Base-by-base conservation (phyloP, 2,113 vertebrate genomes). In the Oncorhynchus kisutch region DNA sequence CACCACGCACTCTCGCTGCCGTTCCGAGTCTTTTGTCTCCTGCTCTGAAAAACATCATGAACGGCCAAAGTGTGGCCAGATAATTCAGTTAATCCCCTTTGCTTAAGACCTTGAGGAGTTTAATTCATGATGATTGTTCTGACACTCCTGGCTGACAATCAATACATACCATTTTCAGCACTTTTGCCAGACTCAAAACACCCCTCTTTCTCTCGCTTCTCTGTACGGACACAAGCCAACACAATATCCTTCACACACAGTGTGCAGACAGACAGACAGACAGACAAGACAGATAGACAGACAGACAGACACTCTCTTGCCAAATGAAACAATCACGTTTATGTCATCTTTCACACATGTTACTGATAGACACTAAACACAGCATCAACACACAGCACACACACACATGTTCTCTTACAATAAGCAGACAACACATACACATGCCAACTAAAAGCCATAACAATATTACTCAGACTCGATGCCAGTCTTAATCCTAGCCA, bases 101-200 rank as follows among this genome's bases (percentile, higher is more conserved):
- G 81, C 84, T 85, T 84, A 86, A 91, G 88, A 91, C 90, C 87
- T 90, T 90, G 87, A 88, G 81, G 80, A 88, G 85, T 91, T 91
- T 90, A 90, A 92, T 88, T 92, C 86, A 87, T 85, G 82, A 81
- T 89, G 88, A 90, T 91, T 91, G 89, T 91, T 88, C 84, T 83
- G 87, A 88, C 81, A 84, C 78, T 75, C 84, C 80, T 81, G 62
- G 59, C 86, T 31, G 78, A 49, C 85, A 78, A 92, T 91, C 90
- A 86, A 90, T 91, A 90, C 72, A 59, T 78, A 74, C 82, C 75
- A 72, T 90, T 91, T 45, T 88, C 89, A 88, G 87, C 88, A 86
- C 81, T 87, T 88, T 86, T 81, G 5, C 20, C 39, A 18, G 49
- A 65, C 59, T 72, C 45, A 72, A 69, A 75, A 60, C 57, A 45